phyloP scores from a whole-genome alignment of 2,888 invertebrate genomes.

The Hydraecia micacea region DNA sequence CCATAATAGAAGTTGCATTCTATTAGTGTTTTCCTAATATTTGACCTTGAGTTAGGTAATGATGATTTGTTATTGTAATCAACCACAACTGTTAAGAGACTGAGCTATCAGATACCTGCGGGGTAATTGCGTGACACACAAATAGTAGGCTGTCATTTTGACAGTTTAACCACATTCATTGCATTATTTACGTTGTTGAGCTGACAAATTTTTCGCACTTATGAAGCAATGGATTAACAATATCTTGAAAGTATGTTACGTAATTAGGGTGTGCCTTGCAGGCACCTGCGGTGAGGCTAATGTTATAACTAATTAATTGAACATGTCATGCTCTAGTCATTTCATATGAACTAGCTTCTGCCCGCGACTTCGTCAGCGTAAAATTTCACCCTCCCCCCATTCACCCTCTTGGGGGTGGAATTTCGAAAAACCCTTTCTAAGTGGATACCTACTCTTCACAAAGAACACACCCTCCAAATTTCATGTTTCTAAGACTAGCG shows the following conservation, averaged over 20 bases:
- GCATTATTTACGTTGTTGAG: background rate
- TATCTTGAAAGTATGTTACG: no score
- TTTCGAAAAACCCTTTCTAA: no score
- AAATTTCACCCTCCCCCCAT: no score
- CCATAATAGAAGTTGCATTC: background rate
- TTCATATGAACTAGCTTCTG: background rate
- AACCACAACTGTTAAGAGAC: conserved; percentile 1
- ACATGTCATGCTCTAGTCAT: background rate
- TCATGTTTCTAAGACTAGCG: no score
- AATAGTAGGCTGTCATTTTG: background rate
- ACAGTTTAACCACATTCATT: background rate
- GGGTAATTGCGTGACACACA: no score
- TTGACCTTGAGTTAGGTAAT: background rate
- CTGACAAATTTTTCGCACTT: background rate
- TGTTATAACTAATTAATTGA: conserved; percentile 11
- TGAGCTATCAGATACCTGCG: background rate
- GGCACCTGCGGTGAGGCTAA: background rate
- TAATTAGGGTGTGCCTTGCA: background rate
- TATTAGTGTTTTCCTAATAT: background rate
- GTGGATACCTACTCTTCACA: no score
- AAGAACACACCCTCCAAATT: no score
- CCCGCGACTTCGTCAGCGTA: no score
- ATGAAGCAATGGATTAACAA: no score
- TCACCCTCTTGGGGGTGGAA: no score
- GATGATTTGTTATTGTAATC: conserved; percentile 1